Base-by-base conservation (phyloP, 2,888 invertebrate genomes). In the Idaea straminata region DNA sequence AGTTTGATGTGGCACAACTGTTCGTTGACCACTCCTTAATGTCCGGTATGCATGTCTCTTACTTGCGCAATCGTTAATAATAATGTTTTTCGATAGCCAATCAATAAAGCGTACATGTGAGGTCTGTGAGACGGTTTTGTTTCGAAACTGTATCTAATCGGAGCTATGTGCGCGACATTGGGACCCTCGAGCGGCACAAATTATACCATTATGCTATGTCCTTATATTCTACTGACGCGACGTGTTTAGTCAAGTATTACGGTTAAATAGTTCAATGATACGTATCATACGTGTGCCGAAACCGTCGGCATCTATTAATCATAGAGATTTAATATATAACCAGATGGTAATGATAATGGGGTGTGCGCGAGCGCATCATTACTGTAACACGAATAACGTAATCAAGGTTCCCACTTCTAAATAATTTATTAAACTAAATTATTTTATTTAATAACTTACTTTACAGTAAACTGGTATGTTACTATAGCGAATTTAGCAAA, bases 61-160 rank as follows among this genome's bases (percentile, higher is more conserved):
- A 75, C 7, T 84, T 85, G 78, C 75, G 82, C 75, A 84, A 84
- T 79, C 65, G 71, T 75, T 81, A 81, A 80, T 81, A 81, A 83
- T 82, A 75, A 79, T 47, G 47, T 47, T 47, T 81, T 79, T 79
- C 80, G 72, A 80, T 79, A 74, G 75, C 68, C 82, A 79, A 84
- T 84, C 82, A 78, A 83, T 84, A 83, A 79, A 77, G 62, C 64
- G 72, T 69, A 59, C 70, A 68, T 73, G 69, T 72, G 66, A 71
- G 65, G 71, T 77, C 77, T 83, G 85, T 84, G 83, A 78, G 79
- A 64, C 59, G 71, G 74, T 71, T 74, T 72, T 68, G 74, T 88
- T 86, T 83, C 85, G 88, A 83, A 88, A 91, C 81, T 78, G 79
- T 79, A 74, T 69, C 83, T 75, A 85, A 85, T 86, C 74, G 74